Conservation (phyloP, 2,797 vertebrate genomes). For the Carcharodon carcharias region DNA sequence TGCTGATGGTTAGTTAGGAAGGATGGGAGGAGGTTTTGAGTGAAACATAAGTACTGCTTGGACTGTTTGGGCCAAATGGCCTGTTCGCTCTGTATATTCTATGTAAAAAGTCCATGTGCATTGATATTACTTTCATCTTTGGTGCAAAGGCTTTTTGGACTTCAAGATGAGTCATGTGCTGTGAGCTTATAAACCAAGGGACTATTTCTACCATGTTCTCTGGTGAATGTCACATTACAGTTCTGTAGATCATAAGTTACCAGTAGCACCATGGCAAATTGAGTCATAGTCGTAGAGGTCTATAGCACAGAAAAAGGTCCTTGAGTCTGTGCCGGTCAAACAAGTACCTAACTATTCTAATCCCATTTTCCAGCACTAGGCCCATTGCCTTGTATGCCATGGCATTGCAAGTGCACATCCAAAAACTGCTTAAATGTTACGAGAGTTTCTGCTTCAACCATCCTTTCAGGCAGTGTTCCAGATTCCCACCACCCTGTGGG, state of each 20-base stretch:
- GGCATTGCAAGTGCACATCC: too few relatives aligned
- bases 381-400: too few relatives aligned
- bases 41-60: not conserved
- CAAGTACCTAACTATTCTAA: too few relatives aligned
- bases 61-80: not conserved
- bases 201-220: not conserved
- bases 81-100: not conserved
- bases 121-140: not conserved
- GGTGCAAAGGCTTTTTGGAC: not conserved
- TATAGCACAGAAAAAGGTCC: too few relatives aligned
- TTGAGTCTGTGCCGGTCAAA: too few relatives aligned
- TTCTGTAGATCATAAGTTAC: not conserved
- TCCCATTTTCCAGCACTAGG: too few relatives aligned
- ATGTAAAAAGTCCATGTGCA: not conserved
- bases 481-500: too few relatives aligned
- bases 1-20: not conserved
- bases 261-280: not conserved
- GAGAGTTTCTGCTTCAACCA: too few relatives aligned
- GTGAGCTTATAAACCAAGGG: not conserved
- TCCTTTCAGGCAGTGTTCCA: too few relatives aligned
- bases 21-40: too few relatives aligned
- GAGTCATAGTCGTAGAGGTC: too few relatives aligned
- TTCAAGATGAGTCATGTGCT: not conserved
- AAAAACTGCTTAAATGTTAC: too few relatives aligned
- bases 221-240: not conserved